Percentiles rank a stretch among this genome's conserved stretches.
These are phyloP conservation scores for Blennius ocellaris DNA, from an alignment of 2,113 vertebrate species.

Conservation along the genomic window DNA sequence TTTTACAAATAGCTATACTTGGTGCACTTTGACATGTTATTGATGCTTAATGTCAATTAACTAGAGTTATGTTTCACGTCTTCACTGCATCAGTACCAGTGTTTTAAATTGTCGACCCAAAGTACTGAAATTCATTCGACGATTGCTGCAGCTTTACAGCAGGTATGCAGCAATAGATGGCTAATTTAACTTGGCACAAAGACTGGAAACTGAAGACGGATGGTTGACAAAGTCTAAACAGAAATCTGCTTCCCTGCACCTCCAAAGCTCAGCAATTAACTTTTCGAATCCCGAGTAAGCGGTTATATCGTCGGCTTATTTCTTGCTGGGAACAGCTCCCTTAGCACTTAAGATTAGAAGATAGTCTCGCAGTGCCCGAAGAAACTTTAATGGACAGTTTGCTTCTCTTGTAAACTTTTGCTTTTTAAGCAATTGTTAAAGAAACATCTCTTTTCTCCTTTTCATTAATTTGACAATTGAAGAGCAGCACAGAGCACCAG, in stretches of 20 bases:
- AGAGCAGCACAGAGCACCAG: neutral
- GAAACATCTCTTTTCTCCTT: neutral
- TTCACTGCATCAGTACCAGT: too few relatives aligned
- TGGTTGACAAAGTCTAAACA: neutral
- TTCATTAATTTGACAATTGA: neutral
- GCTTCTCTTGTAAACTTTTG: neutral
- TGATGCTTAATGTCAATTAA: too few relatives aligned
- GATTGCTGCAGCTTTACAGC: neutral
- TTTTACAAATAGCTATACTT: too few relatives aligned
- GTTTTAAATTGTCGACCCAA: too few relatives aligned
- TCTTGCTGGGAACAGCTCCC: neutral
- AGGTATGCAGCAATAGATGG: neutral
- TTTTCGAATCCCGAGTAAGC: too few relatives aligned
- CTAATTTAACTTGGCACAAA: neutral
- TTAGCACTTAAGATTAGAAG: neutral
- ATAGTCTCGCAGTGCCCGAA: neutral
- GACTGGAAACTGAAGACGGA: neutral
- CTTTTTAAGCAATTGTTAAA: neutral
- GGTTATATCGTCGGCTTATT: neutral
- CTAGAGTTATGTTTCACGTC: too few relatives aligned
- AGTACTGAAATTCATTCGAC: too few relatives aligned
- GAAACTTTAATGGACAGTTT: constrained; percentile 3
- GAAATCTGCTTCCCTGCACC: neutral
- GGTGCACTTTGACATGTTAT: too few relatives aligned
- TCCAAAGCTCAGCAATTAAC: neutral